phyloP scores from a whole-genome alignment of 1,140 invertebrate species.

The Drosophila oshimai region DNA sequence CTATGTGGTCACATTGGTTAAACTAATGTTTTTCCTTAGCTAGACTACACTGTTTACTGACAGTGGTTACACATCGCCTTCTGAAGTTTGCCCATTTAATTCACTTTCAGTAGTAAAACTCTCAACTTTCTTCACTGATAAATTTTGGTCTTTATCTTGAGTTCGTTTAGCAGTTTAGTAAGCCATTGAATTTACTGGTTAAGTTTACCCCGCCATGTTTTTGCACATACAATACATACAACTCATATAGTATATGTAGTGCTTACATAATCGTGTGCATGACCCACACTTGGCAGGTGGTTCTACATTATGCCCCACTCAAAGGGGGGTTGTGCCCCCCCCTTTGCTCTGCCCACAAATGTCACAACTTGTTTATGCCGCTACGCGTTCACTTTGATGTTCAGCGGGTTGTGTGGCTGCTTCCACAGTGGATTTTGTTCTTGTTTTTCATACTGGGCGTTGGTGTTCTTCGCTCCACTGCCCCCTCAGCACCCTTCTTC shows the following conservation, averaged over 20 bases:
- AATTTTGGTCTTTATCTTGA: background rate
- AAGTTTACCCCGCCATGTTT: constrained; percentile 13
- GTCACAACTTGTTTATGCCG: constrained; percentile 60
- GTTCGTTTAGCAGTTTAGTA: background rate
- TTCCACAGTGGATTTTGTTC: constrained; percentile 15
- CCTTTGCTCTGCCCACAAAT: constrained; percentile 4
- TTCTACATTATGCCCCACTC: constrained; percentile 15
- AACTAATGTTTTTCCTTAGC: background rate
- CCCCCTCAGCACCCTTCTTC: background rate
- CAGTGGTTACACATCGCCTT: background rate
- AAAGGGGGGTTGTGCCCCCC: background rate
- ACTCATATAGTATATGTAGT: background rate
- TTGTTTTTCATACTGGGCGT: constrained; percentile 45
- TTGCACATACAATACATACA: background rate
- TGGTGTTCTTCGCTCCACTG: constrained; percentile 29
- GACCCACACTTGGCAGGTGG: constrained; percentile 36
- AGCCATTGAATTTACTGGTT: constrained; percentile 1
- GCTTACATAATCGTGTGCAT: constrained; percentile 34
- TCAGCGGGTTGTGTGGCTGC: constrained; percentile 57
- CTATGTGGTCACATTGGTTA: too few species aligned
- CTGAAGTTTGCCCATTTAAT: background rate
- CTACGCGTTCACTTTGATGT: constrained; percentile 63
- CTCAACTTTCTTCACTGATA: background rate
- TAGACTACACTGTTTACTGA: background rate
- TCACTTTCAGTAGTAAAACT: background rate